A percentile compares a stretch with the other conserved stretches of the same genome.
phyloP scores from a whole-genome alignment of 1,140 invertebrate genomes.

The Eubasilissa regina region DNA sequence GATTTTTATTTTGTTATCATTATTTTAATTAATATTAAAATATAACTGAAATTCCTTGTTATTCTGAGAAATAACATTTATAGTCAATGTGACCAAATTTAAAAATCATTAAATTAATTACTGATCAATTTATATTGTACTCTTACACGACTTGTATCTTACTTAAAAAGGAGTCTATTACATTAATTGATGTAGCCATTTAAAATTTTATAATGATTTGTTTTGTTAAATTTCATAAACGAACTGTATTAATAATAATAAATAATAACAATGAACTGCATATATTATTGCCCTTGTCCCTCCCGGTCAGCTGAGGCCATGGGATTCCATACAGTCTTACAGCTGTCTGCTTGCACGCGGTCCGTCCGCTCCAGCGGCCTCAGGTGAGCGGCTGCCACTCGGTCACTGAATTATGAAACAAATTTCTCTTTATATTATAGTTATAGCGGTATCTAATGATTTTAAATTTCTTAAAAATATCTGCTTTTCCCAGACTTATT shows the following conservation, averaged over 20 bases:
- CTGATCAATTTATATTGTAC: no score
- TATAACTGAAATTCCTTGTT: no score
- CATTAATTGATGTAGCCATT: not conserved
- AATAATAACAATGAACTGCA: not conserved
- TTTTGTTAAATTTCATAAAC: not conserved
- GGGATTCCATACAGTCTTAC: conserved; percentile 49
- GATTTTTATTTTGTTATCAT: no score
- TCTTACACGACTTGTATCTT: no score
- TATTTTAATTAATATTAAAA: no score
- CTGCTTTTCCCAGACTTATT: no score
- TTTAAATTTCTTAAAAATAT: no score
- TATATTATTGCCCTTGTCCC: not conserved
- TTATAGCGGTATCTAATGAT: not conserved
- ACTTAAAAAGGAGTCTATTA: not conserved
- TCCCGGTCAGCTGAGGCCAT: conserved; percentile 6
- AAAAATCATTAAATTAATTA: no score
- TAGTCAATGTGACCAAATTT: no score
- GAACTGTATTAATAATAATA: not conserved
- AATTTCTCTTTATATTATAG: not conserved
- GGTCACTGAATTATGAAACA: conserved; percentile 62
- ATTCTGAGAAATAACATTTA: no score
- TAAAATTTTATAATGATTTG: not conserved
- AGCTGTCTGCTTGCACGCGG: conserved; percentile 11
- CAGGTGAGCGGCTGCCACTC: conserved; percentile 69
- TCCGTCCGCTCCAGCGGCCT: conserved; percentile 63